These are phyloP conservation scores for Hylia prasina DNA, from an alignment of 2,113 vertebrate genomes.

Conservation along the genomic window DNA sequence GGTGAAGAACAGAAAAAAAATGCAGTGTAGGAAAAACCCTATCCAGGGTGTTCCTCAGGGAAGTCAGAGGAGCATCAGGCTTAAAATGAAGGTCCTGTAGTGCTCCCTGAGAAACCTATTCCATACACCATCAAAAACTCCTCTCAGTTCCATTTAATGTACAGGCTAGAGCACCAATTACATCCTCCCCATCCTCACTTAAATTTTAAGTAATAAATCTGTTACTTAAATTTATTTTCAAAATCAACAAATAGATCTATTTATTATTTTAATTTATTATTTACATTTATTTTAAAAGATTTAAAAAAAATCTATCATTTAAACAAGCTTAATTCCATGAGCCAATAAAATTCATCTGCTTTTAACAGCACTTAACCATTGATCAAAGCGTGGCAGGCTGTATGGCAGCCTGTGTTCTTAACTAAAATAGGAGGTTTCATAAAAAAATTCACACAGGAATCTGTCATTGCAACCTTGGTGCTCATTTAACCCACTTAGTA, in stretches of 20 bases:
- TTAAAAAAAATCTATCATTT: neutral
- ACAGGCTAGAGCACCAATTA: neutral
- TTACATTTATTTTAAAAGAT: neutral
- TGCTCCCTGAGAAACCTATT: neutral
- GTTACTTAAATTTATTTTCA: neutral
- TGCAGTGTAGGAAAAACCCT: neutral
- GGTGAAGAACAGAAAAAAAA: neutral
- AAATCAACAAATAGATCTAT: neutral
- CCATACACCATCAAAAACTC: neutral
- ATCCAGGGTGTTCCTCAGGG: neutral
- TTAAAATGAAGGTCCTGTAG: neutral
- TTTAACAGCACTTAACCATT: neutral
- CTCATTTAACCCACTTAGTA: constrained; percentile 55
- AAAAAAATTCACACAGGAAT: constrained; percentile 42
- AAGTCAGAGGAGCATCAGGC: neutral
- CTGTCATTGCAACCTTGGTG: constrained; percentile 15
- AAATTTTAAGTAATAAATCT: neutral
- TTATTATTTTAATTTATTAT: neutral
- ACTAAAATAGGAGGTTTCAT: neutral
- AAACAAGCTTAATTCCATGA: neutral
- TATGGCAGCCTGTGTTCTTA: neutral
- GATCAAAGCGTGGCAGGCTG: neutral
- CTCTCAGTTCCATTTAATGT: neutral
- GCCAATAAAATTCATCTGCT: neutral
- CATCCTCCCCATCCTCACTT: neutral